Evolutionary conservation across 1,140 invertebrate genomes (phyloP), one percentile per base, ranked within the genome.

Genomic region (Daktulosphaira vitifoliae): DNA sequence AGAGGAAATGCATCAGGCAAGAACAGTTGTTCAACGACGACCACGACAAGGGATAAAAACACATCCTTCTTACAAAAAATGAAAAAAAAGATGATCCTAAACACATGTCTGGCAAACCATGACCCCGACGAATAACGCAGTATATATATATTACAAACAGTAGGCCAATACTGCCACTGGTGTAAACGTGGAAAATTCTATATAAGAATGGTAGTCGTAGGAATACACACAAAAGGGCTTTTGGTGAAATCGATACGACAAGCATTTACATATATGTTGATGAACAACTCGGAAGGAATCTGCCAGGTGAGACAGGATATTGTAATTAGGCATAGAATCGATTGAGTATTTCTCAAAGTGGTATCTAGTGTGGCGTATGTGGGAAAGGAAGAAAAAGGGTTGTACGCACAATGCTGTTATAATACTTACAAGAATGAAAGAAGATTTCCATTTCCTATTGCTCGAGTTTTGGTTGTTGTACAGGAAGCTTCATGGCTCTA

Each of bases 61-160:
- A 62, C 56, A 62, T 62, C 56, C 56, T 62, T 29, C 16, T 59
- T 23, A 26, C 39, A 25, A 26, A 16, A 15, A 18, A 20, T n/a
- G n/a, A 8, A 33, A 48, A 54, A 46, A 62, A 46, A 48, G 25
- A 48, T 48, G 56, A 62, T 62, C 44, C 44, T 62, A 62, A 48
- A 46, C 56, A 62, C 56, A 62, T 62, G 56, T 48, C 16, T 62
- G 44, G 56, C 56, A 62, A 62, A 62, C 56, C 56, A 62, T 62
- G 56, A 62, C 56, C 56, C 42, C 25, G 25, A 33, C 25, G 46
- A 46, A 62, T 48, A 62, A n/a, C 39, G 39, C 39, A 59, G 56
- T 23, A 62, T 62, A 62, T 48, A 33, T 11, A 33, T 33, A 33
- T 33, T 33, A 33, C 5, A 6, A 33, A 33, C 11, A 33, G 11